A percentile compares a stretch with the other conserved stretches of the same genome.
Conservation (phyloP, 2,797 vertebrate genomes). For the Sebastes itinus region DNA sequence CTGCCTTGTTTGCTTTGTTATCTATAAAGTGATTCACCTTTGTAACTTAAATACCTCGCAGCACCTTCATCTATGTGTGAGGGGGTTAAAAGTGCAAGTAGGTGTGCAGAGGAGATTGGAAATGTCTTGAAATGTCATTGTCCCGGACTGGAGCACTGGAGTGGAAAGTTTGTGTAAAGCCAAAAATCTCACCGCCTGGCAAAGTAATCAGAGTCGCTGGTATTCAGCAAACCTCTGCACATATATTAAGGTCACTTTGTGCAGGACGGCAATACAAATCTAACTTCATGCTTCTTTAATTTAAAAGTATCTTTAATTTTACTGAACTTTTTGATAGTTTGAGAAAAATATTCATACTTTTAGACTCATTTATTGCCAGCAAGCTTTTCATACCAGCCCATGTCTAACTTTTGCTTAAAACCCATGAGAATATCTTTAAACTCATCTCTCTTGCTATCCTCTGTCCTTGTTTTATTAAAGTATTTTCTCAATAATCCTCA, state of each 20-base stretch:
- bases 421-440: background rate
- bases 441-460: background rate
- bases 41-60: background rate
- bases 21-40: background rate
- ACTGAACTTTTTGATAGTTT: conserved; percentile 14
- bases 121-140: conserved; percentile 18
- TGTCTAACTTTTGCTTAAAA: background rate
- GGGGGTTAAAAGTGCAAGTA: background rate
- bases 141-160: conserved; percentile 5
- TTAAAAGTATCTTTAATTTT: background rate
- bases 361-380: background rate
- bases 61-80: background rate
- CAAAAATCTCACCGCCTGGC: conserved; percentile 34
- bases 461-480: background rate
- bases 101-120: background rate
- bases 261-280: background rate
- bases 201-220: conserved; percentile 38
- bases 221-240: conserved; percentile 24
- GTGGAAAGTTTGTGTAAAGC: conserved; percentile 19
- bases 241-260: background rate
- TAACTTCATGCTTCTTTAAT: background rate
- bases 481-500: conserved; percentile 14
- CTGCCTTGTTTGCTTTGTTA: background rate
- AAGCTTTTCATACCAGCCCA: background rate
- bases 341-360: background rate